phyloP scores from a whole-genome alignment of 1,140 invertebrate genomes.

The Atopsyche davidsoni region DNA sequence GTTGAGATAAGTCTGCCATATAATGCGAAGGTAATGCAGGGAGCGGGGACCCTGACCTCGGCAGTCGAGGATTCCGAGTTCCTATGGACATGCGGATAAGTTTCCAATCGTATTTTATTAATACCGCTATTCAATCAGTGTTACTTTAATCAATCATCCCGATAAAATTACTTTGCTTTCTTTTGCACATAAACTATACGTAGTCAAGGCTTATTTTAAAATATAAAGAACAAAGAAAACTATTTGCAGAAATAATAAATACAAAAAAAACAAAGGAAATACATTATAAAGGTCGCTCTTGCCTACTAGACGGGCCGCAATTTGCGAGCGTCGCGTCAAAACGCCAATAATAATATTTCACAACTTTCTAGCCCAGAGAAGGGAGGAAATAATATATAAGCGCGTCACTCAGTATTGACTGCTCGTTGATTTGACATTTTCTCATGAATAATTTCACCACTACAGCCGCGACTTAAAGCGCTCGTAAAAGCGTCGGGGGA shows the following conservation, averaged over 20 bases:
- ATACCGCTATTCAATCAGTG: too few relatives aligned
- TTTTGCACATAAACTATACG: too few relatives aligned
- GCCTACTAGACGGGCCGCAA: too few relatives aligned
- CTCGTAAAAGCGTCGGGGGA: conserved; percentile 24
- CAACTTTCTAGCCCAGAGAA: background rate
- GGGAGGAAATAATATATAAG: conserved; percentile 7
- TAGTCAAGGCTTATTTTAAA: too few relatives aligned
- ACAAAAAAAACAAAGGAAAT: too few relatives aligned
- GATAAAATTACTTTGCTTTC: too few relatives aligned
- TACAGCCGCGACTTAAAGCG: conserved; percentile 21
- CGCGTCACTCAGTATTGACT: conserved; percentile 16
- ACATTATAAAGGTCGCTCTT: too few relatives aligned
- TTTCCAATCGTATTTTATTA: too few relatives aligned
- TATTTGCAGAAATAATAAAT: too few relatives aligned
- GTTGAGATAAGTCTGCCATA: conserved; percentile 28
- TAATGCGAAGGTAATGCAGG: conserved; percentile 22
- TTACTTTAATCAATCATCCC: too few relatives aligned
- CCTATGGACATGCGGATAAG: too few relatives aligned
- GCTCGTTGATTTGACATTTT: conserved; percentile 25
- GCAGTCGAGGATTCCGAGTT: background rate
- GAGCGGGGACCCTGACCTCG: conserved; percentile 8
- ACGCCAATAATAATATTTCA: conserved; percentile 6
- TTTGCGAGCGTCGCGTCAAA: background rate
- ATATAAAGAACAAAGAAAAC: too few relatives aligned
- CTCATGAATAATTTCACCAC: conserved; percentile 29